Base-by-base conservation (phyloP, 2,888 invertebrate species). In the Altica lythri region DNA sequence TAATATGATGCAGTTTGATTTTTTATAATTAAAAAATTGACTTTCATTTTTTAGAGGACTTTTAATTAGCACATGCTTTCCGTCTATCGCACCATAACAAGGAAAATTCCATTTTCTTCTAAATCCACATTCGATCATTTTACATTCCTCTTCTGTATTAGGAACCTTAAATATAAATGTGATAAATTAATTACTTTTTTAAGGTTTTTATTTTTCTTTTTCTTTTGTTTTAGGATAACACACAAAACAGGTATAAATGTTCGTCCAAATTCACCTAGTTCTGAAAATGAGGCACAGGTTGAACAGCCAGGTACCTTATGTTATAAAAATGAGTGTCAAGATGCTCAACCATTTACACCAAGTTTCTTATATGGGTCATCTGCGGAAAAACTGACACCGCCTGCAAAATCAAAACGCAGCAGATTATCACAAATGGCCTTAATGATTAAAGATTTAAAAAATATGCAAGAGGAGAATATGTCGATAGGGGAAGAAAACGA, bases 1-100 rank as follows among this genome's bases (percentile, higher is more conserved):
- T 17, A 53, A 34, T 5, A 53, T 37, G 12, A 53, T 53, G 35
- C 48, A 48, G 25, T 48, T 25, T 3, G 13, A 22, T 4, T 34
- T 19, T 37, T 53, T 53, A 30, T 53, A 53, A 17, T 53, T 53
- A 13, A 47, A 53, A 48, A 30, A 53, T 12, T 34, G 19, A 12
- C 42, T 42, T 8, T 48, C 43, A 42, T 48, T 48, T 19, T 48
- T 42, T 22, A 8, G 12, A 13, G 53, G 48, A 19, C 43, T 35
- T 34, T 27, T 14, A 4, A 53, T 43, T 10, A 34, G 16, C 6
- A 53, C 27, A 42, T 53, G 53, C 17, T 48, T 53, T 42, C 47
- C 42, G 27, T 53, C 53, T 42, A 53, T 12, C 2, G 53, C 43
- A 8, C 53, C 53, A n/a, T 45, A 10, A 29, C 38, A 45, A 17